These are phyloP conservation scores for Eilema griseolum DNA, from an alignment of 2,888 invertebrate species.

Conservation along the genomic window DNA sequence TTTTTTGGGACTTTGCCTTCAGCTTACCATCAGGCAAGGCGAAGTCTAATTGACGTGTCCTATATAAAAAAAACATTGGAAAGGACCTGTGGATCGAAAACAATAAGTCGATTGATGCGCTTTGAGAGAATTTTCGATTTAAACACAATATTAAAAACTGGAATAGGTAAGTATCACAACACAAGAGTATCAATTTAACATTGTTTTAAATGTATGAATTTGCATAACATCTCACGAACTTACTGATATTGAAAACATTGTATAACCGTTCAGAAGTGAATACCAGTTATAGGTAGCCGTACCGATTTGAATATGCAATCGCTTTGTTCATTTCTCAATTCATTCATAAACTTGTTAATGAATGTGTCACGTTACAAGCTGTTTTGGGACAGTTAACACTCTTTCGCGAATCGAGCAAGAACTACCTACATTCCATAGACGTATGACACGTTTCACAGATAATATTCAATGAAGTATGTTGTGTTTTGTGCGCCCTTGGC, in stretches of 20 bases:
- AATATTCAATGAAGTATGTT: slow-evolving; percentile 27
- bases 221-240: slow-evolving; percentile 60
- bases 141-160: slow-evolving; percentile 33
- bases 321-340: slow-evolving; percentile 51
- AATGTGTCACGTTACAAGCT: slow-evolving; percentile 35
- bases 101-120: background rate
- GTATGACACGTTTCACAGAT: slow-evolving; percentile 29
- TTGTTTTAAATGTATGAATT: slow-evolving; percentile 61
- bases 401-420: slow-evolving; percentile 19
- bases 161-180: slow-evolving; percentile 29
- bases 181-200: slow-evolving; percentile 52
- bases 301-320: slow-evolving; percentile 56
- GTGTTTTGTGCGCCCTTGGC: slow-evolving; percentile 39
- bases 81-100: no score
- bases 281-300: slow-evolving; percentile 49
- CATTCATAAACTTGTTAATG: slow-evolving; percentile 57
- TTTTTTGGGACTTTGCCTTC: no score
- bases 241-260: slow-evolving; percentile 57
- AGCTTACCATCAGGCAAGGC: no score
- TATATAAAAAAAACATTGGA: background rate
- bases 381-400: slow-evolving; percentile 25
- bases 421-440: slow-evolving; percentile 16
- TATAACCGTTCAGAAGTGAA: slow-evolving; percentile 56
- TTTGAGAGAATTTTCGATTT: slow-evolving; percentile 4
- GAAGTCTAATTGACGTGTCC: no score